Percentiles rank a stretch among this genome's conserved stretches.
phyloP scores from a whole-genome alignment of 2,888 invertebrate genomes.

The Drosophila flavopinicola region DNA sequence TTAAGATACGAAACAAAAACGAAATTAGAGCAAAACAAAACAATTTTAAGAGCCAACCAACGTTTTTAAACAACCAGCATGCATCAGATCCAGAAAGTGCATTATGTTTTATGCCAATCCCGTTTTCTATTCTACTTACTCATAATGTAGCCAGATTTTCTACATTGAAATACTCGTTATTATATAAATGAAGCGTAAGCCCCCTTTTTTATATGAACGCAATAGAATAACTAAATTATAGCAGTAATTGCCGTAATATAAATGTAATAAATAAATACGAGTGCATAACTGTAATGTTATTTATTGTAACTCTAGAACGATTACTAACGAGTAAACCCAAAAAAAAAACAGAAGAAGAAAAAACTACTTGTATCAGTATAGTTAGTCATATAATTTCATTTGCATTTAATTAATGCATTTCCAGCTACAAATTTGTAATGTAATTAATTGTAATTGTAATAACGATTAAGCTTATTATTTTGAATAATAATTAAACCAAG shows the following conservation, averaged over 20 bases:
- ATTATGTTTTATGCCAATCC: constrained; percentile 54
- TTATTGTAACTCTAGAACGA: constrained; percentile 66
- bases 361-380: constrained; percentile 49
- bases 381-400: constrained; percentile 66
- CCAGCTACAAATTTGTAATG: constrained; percentile 67
- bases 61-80: constrained; percentile 65
- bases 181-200: constrained; percentile 15
- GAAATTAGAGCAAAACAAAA: constrained; percentile 20
- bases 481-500: constrained; percentile 8
- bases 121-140: constrained; percentile 46
- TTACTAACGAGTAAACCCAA: constrained; percentile 33
- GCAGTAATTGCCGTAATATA: constrained; percentile 36
- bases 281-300: constrained; percentile 55
- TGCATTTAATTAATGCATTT: constrained; percentile 75
- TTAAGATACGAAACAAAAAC: constrained; percentile 33
- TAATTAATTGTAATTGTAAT: constrained; percentile 72
- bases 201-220: constrained; percentile 43
- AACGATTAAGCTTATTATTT: constrained; percentile 52
- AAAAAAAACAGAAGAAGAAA: too few relatives aligned
- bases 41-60: constrained; percentile 31
- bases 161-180: constrained; percentile 51
- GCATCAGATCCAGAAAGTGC: constrained; percentile 42
- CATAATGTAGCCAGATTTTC: constrained; percentile 52
- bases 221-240: constrained; percentile 34
- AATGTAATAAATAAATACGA: constrained; percentile 22